Evolutionary conservation across 2,888 invertebrate genomes (phyloP).

Genomic region (Cabera pusaria): DNA sequence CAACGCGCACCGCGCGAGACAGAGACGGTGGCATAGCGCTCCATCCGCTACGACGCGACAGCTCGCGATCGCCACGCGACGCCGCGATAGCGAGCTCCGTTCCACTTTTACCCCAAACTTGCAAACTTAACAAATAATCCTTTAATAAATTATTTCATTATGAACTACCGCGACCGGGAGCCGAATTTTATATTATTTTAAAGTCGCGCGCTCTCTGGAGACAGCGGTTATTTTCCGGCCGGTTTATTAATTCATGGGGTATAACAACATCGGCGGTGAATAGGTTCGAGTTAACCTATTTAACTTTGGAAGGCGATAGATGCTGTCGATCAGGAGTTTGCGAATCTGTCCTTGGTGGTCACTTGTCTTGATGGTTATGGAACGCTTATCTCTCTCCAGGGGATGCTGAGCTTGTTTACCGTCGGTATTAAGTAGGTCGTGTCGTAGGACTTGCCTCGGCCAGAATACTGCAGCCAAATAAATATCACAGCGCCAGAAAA

Average conservation of each 20-base stretch:
- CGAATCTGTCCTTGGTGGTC: constrained; percentile 5
- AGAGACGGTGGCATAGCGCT: constrained; percentile 5
- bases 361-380: constrained; percentile 11
- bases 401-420: too few species aligned
- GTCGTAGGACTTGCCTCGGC: too few species aligned
- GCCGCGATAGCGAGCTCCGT: constrained; percentile 55
- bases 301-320: constrained; percentile 14
- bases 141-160: constrained; percentile 26
- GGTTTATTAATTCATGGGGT: constrained; percentile 13
- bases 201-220: constrained; percentile 4
- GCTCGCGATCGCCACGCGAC: constrained; percentile 60
- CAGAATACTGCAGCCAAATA: too few species aligned
- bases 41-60: constrained; percentile 47
- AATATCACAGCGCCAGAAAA: too few species aligned
- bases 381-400: constrained; percentile 13
- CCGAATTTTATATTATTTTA: constrained; percentile 13
- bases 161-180: constrained; percentile 8
- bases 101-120: constrained; percentile 64
- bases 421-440: too few species aligned
- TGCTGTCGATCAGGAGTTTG: constrained; percentile 24
- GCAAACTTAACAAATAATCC: constrained; percentile 45
- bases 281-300: constrained; percentile 14
- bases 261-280: constrained; percentile 3
- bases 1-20: not conserved
- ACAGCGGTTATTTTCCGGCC: constrained; percentile 1